Evolutionary conservation across 2,888 invertebrate species (phyloP).

Genomic region (Cephus pulcher): DNA sequence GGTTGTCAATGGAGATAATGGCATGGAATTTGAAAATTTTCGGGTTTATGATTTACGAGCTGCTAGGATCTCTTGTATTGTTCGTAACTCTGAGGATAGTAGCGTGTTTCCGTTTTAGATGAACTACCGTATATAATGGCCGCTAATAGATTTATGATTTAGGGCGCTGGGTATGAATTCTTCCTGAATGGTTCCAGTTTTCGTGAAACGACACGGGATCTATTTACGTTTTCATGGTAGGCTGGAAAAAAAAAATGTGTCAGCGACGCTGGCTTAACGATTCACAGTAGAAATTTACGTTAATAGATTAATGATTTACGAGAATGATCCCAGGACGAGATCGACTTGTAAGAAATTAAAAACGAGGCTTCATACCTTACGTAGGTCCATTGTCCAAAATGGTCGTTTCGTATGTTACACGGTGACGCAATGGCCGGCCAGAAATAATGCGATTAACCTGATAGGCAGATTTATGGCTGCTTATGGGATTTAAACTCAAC

Average conservation of each 20-base stretch:
- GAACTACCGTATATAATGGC: neutral
- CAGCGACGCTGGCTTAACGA: neutral
- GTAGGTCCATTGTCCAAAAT: neutral
- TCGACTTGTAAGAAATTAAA: neutral
- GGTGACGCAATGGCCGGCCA: neutral
- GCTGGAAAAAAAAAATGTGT: neutral
- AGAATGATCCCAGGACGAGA: neutral
- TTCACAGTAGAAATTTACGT: neutral
- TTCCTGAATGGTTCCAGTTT: neutral
- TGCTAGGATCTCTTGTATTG: neutral
- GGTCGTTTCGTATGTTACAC: neutral
- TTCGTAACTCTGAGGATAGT: neutral
- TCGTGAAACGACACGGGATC: neutral
- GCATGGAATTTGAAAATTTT: neutral
- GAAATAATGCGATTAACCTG: constrained; percentile 55
- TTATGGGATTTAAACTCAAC: constrained; percentile 59
- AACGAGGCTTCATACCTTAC: neutral
- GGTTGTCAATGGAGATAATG: neutral
- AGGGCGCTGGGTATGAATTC: neutral
- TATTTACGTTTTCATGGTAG: neutral
- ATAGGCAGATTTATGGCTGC: constrained; percentile 53
- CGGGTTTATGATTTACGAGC: neutral
- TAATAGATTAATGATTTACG: neutral
- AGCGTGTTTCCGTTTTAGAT: neutral
- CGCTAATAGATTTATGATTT: neutral